phyloP scores from a whole-genome alignment of 1,140 invertebrate genomes.

The Eueides isabella region DNA sequence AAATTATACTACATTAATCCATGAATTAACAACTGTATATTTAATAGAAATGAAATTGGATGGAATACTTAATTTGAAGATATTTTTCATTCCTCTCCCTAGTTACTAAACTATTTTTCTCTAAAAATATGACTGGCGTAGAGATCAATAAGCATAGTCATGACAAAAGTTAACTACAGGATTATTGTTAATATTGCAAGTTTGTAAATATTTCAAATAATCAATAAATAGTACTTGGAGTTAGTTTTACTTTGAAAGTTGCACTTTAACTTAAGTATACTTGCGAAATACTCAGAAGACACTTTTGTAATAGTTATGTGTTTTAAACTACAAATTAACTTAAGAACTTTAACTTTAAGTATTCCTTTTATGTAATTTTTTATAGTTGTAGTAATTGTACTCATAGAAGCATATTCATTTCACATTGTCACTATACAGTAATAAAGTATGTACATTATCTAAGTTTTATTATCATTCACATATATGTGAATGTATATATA shows the following conservation, averaged over 20 bases:
- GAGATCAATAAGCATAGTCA: background rate
- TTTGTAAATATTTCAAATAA: background rate
- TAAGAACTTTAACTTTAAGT: background rate
- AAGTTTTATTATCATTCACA: too few species aligned
- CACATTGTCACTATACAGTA: background rate
- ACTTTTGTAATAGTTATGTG: slow-evolving; percentile 5
- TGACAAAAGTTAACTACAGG: background rate
- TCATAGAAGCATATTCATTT: background rate
- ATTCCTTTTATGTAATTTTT: background rate
- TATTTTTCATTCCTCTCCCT: too few species aligned
- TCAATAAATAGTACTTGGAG: background rate
- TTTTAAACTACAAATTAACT: background rate
- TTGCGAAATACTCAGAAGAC: slow-evolving; percentile 6
- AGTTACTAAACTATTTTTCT: background rate
- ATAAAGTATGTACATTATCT: background rate
- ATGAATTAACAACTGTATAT: too few species aligned
- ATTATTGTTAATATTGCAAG: background rate
- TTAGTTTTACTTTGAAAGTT: background rate
- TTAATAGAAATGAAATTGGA: too few species aligned
- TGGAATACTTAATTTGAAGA: too few species aligned
- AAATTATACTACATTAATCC: too few species aligned
- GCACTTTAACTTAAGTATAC: background rate
- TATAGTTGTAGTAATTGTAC: background rate
- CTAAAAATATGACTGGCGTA: background rate
- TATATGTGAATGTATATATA: too few species aligned